Base-by-base conservation (phyloP, 2,113 vertebrate genomes). In the Pristiophorus japonicus region DNA sequence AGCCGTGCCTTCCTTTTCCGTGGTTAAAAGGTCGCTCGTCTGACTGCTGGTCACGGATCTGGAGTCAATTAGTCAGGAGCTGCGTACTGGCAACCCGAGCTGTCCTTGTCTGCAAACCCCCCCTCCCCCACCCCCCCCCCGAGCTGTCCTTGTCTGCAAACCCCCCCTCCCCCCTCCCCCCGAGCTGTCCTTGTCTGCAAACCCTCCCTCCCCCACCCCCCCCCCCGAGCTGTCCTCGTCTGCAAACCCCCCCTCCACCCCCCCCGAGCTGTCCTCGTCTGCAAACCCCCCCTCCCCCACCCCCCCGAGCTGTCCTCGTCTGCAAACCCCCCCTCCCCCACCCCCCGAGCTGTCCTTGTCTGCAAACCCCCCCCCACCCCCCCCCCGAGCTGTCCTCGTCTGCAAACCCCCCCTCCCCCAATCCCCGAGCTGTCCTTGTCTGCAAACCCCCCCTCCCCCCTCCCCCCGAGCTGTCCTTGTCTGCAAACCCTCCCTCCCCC, bases 21-120 rank as follows among this genome's bases (percentile, higher is more conserved):
- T 59, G 51, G 92, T 70, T 27, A 67, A 92, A 47, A 70, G 92
- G 38, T 94, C 65, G 20, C 47, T 91, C 34, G 38, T 67, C 92
- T 67, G 65, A 45, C 62, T 94, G 10, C 24, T 94, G 92, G 92
- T 67, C 92, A 94, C 92, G 92, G 65, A 67, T 67, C 92, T 94
- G 92, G 92, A 94, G 42, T 70, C 42, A 94, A 94, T 94, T 94
- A 94, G 63, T 70, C 42, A 24, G 65, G 92, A 94, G n/a, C 22
- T 1, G 42, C 92, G 45, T 14, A 30, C 38, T 51, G 65, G 92
- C 92, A 94, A 94, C 47, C 92, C n/a, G 92, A 94, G 65, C 92
- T 51, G 42, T 24, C 65, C 65, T 47, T 0, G 92, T 70, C 38
- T 67, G 38, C 62, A 94, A 94, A 70, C 59, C 91, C 47, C 59